These are phyloP conservation scores for Panorpa germanica DNA, from an alignment of 2,888 invertebrate genomes.

Conservation along the genomic window DNA sequence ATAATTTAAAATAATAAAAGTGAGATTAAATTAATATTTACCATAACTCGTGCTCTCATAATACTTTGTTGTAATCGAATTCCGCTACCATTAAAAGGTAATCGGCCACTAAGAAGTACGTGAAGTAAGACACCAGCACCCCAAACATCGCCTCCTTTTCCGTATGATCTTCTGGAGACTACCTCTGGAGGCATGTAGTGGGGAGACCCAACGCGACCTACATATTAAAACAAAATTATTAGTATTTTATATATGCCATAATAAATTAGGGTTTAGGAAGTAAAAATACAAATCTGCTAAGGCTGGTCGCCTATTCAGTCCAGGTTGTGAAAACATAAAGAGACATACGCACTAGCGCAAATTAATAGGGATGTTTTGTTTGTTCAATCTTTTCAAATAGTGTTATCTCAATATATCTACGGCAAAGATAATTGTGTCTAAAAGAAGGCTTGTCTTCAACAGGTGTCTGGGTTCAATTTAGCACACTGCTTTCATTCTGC, in stretches of 20 bases:
- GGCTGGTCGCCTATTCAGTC: no score
- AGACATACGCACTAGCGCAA: no score
- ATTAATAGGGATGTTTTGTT: no score
- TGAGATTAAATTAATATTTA: constrained; percentile 22
- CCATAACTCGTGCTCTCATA: constrained; percentile 64
- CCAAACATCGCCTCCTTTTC: constrained; percentile 96
- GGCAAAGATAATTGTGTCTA: no score
- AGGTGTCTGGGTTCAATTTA: no score
- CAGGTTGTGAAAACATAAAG: not conserved
- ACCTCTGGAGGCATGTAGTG: constrained; percentile 99
- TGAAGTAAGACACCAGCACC: constrained; percentile 90
- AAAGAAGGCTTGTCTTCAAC: no score
- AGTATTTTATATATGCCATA: constrained; percentile 7
- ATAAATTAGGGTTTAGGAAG: constrained; percentile 7
- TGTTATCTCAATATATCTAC: no score
- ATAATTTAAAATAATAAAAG: not conserved
- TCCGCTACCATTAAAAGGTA: constrained; percentile 90
- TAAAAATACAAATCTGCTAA: not conserved
- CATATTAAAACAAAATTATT: constrained; percentile 12
- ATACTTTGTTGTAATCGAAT: constrained; percentile 85
- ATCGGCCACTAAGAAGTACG: constrained; percentile 78
- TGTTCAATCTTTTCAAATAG: no score
- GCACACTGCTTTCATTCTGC: no score
- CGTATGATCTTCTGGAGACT: constrained; percentile 74
- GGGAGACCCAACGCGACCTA: constrained; percentile 87